A percentile compares a stretch with the other conserved stretches of the same genome.
Conservation (phyloP, 1,140 invertebrate species). For the Araneus ventricosus region DNA sequence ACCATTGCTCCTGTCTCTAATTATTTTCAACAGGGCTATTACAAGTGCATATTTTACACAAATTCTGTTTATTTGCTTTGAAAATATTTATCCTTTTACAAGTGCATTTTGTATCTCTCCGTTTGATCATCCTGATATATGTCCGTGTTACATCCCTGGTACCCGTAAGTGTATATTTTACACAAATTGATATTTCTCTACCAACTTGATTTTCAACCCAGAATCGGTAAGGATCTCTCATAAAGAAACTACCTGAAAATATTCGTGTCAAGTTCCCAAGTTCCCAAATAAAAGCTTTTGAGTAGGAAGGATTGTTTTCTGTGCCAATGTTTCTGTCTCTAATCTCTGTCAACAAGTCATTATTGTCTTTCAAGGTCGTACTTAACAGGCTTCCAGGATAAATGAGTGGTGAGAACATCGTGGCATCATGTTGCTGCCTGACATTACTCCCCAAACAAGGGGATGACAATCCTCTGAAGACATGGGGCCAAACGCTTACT, state of each 20-base stretch:
- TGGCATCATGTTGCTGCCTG: not conserved
- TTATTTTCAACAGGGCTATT: no score
- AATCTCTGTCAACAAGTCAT: constrained; percentile 22
- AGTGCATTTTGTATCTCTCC: no score
- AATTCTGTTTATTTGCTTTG: no score
- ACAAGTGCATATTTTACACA: no score
- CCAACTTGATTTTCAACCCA: no score
- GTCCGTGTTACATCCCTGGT: no score
- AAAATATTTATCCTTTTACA: no score
- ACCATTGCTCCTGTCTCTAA: no score
- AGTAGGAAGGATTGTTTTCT: not conserved
- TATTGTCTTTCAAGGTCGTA: constrained; percentile 57
- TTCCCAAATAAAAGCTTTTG: not conserved
- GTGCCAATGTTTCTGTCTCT: not conserved
- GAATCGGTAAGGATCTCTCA: not conserved
- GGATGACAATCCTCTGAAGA: not conserved
- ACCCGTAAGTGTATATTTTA: no score
- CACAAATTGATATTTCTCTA: no score
- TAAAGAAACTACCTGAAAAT: not conserved
- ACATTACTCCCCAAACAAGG: not conserved
- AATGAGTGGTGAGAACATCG: constrained; percentile 24
- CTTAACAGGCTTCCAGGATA: constrained; percentile 7
- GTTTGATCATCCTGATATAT: no score
- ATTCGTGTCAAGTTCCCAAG: not conserved
- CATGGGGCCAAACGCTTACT: not conserved